Evolutionary conservation across 2,797 vertebrate genomes (phyloP), one percentile per base, ranked within the genome.

Genomic region (Takifugu rubripes): DNA sequence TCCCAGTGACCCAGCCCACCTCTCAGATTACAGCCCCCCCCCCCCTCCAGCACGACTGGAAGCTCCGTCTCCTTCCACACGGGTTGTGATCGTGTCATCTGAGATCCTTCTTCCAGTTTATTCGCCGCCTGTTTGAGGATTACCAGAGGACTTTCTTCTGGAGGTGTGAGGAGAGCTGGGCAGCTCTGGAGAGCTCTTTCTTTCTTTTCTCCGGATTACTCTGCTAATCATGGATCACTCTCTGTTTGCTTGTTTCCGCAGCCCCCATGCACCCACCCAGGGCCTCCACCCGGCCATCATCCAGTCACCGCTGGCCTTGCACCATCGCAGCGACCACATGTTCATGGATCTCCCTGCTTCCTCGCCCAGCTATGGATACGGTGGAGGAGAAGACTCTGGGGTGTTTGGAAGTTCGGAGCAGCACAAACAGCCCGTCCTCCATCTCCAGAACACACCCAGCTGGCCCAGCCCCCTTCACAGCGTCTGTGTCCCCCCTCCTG

Each of bases 1-100:
- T 82, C 83, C 90, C 70, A 60, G 70, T 92, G 86, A 94, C 91
- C 93, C 93, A 91, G 88, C 94, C 94, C 93, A 92, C 94, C 85
- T 92, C 95, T 96, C 95, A 94, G 89, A 79, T 95, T 96, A 94
- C 94, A 92, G 87, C 88, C 93, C 55, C 58, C 21, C n/a, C n/a
- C 21, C 21, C 90, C 89, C 87, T 91, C 85, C 70, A 70, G 78
- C 81, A 87, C 88, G 89, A 81, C 81, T 88, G 89, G 91, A 92
- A 92, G 91, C 89, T 88, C 91, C 91, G 11, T 90, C 68, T 75
- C 90, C 89, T 58, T 78, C 64, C 76, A 77, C 75, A 82, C 87
- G 87, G 90, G 89, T 91, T 89, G 85, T 83, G 73, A 83, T 78
- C 77, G 84, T 88, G 93, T 92, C 91, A 93, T 89, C 89, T 61